A percentile compares a stretch with the other conserved stretches of the same genome.
These are phyloP conservation scores for Lepidocolaptes lacrymiger DNA, from an alignment of 2,797 vertebrate species.

Conservation along the genomic window DNA sequence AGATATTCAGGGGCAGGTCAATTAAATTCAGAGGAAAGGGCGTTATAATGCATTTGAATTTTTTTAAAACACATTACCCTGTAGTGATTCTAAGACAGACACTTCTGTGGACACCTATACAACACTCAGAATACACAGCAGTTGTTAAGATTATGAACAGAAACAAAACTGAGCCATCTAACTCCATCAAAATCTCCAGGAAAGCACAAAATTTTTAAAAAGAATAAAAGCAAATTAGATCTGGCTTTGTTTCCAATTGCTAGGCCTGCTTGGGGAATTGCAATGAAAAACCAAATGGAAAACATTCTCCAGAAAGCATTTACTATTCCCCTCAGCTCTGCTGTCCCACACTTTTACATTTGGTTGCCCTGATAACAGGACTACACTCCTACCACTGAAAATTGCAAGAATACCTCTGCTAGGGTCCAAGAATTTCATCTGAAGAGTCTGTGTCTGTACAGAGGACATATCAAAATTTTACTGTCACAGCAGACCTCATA, in stretches of 20 bases:
- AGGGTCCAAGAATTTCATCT: background rate
- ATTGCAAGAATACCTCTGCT: background rate
- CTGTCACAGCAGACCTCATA: background rate
- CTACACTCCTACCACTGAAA: background rate
- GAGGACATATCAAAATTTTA: background rate
- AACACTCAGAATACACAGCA: background rate
- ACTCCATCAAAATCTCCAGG: background rate
- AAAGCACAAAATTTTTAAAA: background rate
- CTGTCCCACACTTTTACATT: background rate
- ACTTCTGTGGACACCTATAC: background rate
- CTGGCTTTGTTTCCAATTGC: background rate
- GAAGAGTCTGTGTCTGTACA: background rate
- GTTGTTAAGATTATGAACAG: background rate
- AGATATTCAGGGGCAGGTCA: background rate
- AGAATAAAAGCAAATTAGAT: background rate
- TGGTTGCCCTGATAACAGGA: background rate
- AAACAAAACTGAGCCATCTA: background rate
- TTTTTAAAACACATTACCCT: background rate
- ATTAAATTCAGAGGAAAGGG: background rate
- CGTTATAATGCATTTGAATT: background rate
- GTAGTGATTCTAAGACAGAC: background rate
- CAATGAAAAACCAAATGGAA: background rate
- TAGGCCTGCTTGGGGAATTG: background rate
- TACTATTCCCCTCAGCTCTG: background rate
- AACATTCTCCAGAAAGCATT: background rate